A percentile compares a stretch with the other conserved stretches of the same genome.
phyloP scores from a whole-genome alignment of 2,888 invertebrate species.

The Emmelina monodactyla region DNA sequence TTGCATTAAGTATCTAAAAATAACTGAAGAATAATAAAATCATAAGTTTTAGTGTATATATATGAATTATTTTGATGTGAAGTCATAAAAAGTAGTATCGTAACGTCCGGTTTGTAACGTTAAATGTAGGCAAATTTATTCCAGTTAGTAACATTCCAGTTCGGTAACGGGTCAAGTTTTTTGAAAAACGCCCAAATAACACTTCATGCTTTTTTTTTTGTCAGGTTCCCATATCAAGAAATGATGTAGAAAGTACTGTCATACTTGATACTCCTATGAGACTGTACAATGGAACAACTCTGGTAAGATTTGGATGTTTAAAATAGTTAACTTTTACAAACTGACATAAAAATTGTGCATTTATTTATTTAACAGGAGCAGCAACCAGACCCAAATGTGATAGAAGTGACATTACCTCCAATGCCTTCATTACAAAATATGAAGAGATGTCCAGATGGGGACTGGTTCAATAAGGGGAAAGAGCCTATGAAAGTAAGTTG shows the following conservation, averaged over 20 bases:
- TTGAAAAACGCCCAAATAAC: no score
- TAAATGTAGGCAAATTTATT: no score
- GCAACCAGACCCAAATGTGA: conserved; percentile 31
- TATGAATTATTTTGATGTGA: no score
- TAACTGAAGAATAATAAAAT: no score
- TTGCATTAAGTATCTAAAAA: no score
- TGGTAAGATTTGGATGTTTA: conserved; percentile 28
- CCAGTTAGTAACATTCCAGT: no score
- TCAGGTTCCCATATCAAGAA: conserved; percentile 34
- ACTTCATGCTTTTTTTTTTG: conserved; percentile 8
- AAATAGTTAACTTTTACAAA: no score
- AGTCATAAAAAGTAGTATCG: no score
- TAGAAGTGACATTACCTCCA: conserved; percentile 32
- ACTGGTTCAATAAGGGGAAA: conserved; percentile 45
- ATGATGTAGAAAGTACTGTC: conserved; percentile 44
- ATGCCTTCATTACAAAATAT: conserved; percentile 44
- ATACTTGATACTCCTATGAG: conserved; percentile 44
- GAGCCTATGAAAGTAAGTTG: conserved; percentile 20
- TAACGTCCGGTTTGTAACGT: no score
- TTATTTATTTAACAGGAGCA: conserved; percentile 26
- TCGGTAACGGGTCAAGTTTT: no score
- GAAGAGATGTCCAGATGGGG: conserved; percentile 36
- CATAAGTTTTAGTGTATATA: no score
- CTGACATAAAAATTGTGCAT: no score
- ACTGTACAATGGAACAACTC: conserved; percentile 36